Base-by-base conservation (phyloP, 2,888 invertebrate genomes). In the Acleris literana region DNA sequence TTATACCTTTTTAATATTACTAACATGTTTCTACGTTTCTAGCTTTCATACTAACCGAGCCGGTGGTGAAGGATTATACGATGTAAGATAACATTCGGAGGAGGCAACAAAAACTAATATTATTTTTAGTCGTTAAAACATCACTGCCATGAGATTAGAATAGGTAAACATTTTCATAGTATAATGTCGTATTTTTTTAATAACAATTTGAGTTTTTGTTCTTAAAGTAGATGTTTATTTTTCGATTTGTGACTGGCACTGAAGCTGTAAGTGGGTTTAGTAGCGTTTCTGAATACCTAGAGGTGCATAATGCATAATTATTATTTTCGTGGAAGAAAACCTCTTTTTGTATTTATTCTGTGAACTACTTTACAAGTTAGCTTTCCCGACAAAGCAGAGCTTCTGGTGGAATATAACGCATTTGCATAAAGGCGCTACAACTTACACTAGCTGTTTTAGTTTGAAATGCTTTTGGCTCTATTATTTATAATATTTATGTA, bases 1-100 rank as follows among this genome's bases (percentile, higher is more conserved):
- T 52, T 9, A 18, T 29, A 3, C 13, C 46, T 39, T 54, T 44
- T 18, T 64, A 69, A 69, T 65, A 49, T 64, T 68, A 77, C 79
- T 80, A 79, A 85, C 83, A 75, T 71, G 70, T 72, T 74, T 78
- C 83, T 78, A 84, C 82, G 77, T 87, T 91, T 91, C 81, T 91
- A 91, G 91, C 89, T 88, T 91, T 77, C 84, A 76, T 87, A 92
- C 92, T 92, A 92, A 92, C 91, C 85, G 74, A 78, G 84, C 80
- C 64, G 82, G 78, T 74, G 87, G 87, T 87, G 83, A 86, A 73
- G 90, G 90, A 84, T 80, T 80, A 75, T 87, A 84, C 71, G 89
- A 85, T 81, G 86, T 92, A 85, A 92, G 92, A 92, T 92, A 92
- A 88, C 92, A 91, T 85, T 84, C 72, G 78, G 81, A 79, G 84